Conservation (phyloP, 2,113 vertebrate species). For the Petroica traversi region DNA sequence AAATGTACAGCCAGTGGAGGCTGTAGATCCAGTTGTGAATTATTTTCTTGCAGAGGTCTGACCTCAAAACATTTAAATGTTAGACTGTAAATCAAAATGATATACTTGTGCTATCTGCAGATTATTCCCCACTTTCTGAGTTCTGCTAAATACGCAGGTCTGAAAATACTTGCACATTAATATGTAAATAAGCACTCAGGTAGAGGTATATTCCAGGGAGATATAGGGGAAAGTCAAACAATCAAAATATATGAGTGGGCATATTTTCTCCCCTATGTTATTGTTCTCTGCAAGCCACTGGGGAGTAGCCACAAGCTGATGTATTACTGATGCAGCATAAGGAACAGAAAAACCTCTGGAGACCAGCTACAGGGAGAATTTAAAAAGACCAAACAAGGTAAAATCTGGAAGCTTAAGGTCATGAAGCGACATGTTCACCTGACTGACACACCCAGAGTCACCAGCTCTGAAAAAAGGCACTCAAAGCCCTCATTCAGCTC, state of each 20-base stretch:
- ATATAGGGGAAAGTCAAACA: slow-evolving; percentile 34
- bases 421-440: neutral
- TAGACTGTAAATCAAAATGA: slow-evolving; percentile 73
- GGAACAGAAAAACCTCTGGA: slow-evolving; percentile 11
- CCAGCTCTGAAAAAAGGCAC: neutral
- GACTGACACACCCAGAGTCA: neutral
- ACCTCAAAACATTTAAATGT: slow-evolving; percentile 78
- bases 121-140: slow-evolving; percentile 41
- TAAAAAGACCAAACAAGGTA: neutral
- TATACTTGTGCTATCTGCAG: slow-evolving; percentile 52
- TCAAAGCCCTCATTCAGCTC: neutral
- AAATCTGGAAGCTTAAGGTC: neutral
- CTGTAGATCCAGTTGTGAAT: slow-evolving; percentile 70
- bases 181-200: slow-evolving; percentile 63
- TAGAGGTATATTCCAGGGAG: slow-evolving; percentile 30
- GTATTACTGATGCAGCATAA: slow-evolving; percentile 39
- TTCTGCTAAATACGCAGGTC: slow-evolving; percentile 52
- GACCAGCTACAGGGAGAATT: slow-evolving; percentile 21
- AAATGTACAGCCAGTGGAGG: slow-evolving; percentile 65
- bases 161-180: slow-evolving; percentile 54
- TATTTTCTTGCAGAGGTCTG: slow-evolving; percentile 70
- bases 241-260: slow-evolving; percentile 53
- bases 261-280: slow-evolving; percentile 59
- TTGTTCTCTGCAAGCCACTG: slow-evolving; percentile 39
- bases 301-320: slow-evolving; percentile 45